phyloP scores from a whole-genome alignment of 2,113 vertebrate genomes.

The Lutjanus erythropterus region DNA sequence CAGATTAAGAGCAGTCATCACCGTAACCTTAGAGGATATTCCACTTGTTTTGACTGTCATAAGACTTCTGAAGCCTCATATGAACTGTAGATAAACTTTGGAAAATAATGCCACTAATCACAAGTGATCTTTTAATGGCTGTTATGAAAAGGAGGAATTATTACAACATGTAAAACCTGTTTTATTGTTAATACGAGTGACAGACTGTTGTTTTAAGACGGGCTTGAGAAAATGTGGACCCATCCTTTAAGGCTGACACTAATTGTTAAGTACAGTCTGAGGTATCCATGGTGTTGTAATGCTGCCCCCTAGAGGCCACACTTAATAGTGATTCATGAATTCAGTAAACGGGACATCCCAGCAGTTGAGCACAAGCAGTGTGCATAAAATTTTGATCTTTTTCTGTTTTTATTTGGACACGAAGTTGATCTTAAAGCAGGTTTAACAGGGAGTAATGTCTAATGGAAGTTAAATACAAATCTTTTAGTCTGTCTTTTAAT shows the following conservation, averaged over 20 bases:
- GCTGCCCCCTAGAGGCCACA: slow-evolving; percentile 50
- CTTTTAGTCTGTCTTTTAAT: neutral
- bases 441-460: neutral
- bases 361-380: too few relatives aligned
- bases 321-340: neutral
- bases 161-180: neutral
- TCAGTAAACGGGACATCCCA: neutral
- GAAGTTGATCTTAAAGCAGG: neutral
- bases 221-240: too few relatives aligned
- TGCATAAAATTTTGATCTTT: too few relatives aligned
- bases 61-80: too few relatives aligned
- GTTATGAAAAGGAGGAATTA: neutral
- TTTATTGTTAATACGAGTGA: neutral
- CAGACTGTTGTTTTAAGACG: neutral
- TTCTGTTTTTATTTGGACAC: neutral
- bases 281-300: neutral
- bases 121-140: too few relatives aligned
- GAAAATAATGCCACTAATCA: too few relatives aligned
- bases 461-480: neutral
- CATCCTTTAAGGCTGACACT: neutral
- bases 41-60: too few relatives aligned
- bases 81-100: neutral
- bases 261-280: rapidly evolving
- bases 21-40: too few relatives aligned
- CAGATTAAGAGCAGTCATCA: neutral